phyloP scores from a whole-genome alignment of 2,113 vertebrate genomes.

The Callopanchax toddi region DNA sequence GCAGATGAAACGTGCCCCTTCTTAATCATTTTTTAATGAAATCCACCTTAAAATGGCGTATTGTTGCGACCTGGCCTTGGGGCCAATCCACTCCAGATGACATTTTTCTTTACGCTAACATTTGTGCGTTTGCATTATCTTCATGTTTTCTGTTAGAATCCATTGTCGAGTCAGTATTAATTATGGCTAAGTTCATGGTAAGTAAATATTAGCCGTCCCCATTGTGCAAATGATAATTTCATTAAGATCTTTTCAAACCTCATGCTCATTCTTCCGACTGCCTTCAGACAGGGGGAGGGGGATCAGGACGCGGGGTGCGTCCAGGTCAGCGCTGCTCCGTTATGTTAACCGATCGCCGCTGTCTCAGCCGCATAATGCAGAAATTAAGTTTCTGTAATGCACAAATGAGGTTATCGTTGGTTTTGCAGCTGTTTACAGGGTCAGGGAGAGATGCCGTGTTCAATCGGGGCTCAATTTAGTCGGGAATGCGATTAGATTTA shows the following conservation, averaged over 20 bases:
- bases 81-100: not conserved
- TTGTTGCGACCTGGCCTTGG: constrained; percentile 15
- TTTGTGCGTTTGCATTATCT: constrained; percentile 12
- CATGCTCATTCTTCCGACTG: constrained; percentile 11
- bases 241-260: constrained; percentile 32
- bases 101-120: not conserved
- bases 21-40: not conserved
- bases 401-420: constrained; percentile 74
- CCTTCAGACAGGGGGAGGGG: not conserved
- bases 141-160: not conserved
- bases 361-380: constrained; percentile 58
- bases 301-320: not conserved
- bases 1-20: no score
- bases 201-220: not conserved
- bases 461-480: constrained; percentile 63
- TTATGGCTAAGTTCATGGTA: constrained; percentile 19
- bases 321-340: constrained; percentile 45
- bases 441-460: constrained; percentile 71
- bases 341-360: constrained; percentile 47
- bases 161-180: constrained; percentile 27
- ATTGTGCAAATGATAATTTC: constrained; percentile 23
- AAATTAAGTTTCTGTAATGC: constrained; percentile 73
- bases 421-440: constrained; percentile 69
- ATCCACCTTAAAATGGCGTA: constrained; percentile 6
- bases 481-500: constrained; percentile 69